These are phyloP conservation scores for Marmota flaviventris DNA, from an alignment of 2,113 vertebrate genomes.

Conservation along the genomic window DNA sequence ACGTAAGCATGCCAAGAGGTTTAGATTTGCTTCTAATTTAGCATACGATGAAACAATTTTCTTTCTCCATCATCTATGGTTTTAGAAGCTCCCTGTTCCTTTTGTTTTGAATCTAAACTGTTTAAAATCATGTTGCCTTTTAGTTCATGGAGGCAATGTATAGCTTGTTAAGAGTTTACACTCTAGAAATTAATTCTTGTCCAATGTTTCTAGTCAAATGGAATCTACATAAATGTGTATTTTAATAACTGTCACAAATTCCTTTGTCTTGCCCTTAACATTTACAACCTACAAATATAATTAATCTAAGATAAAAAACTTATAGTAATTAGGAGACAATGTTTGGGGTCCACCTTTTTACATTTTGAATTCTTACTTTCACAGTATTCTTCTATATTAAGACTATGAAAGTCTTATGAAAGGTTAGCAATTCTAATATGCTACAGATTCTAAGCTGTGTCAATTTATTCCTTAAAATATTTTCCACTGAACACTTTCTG, in stretches of 20 bases:
- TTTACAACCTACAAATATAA: background rate
- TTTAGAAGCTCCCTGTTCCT: background rate
- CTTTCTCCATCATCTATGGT: background rate
- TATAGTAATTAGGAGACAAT: background rate
- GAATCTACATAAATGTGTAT: background rate
- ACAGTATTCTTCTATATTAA: background rate
- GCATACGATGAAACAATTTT: background rate
- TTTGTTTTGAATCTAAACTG: conserved; percentile 2
- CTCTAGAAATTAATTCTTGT: conserved; percentile 5
- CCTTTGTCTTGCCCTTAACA: background rate
- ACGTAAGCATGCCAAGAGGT: conserved; percentile 10
- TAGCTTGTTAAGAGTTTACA: background rate
- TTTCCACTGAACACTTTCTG: background rate
- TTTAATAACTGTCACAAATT: conserved; percentile 6
- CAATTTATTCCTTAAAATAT: conserved; percentile 30
- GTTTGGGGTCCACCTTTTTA: background rate
- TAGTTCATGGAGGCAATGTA: background rate
- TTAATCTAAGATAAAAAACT: background rate
- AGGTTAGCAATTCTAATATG: background rate
- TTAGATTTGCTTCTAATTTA: conserved; percentile 32
- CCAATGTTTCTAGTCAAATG: conserved; percentile 4
- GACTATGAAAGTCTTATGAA: background rate
- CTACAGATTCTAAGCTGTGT: background rate
- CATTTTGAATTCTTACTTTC: background rate
- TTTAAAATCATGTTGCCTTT: conserved; percentile 34